Conservation (phyloP, 2,113 vertebrate genomes). For the Stegostoma tigrinum region DNA sequence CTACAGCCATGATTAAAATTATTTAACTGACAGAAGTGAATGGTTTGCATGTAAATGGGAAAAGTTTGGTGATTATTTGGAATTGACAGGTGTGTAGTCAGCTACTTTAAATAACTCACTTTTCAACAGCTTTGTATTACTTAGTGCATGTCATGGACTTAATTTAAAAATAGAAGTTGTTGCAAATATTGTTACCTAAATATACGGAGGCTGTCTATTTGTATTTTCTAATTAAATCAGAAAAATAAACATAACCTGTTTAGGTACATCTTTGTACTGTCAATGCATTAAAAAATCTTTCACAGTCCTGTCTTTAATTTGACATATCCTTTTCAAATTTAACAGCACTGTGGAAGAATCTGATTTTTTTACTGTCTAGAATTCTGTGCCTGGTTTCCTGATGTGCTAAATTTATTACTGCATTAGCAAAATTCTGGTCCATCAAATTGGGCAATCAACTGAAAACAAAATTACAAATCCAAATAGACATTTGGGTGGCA, state of each 20-base stretch:
- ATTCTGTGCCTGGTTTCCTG: neutral
- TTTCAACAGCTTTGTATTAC: neutral
- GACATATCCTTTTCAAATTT: neutral
- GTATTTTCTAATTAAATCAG: neutral
- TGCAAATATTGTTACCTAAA: neutral
- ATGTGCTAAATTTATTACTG: neutral
- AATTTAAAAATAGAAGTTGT: neutral
- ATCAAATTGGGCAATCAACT: neutral
- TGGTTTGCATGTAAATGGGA: neutral
- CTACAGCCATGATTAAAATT: too few relatives aligned
- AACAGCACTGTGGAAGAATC: neutral
- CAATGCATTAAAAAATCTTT: neutral
- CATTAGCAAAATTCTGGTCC: neutral
- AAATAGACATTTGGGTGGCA: neutral
- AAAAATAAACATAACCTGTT: neutral
- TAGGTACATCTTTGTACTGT: neutral
- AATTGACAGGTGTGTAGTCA: neutral
- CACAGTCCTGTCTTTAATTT: neutral
- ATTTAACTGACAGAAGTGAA: neutral
- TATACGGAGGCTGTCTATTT: neutral
- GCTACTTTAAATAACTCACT: neutral
- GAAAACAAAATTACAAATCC: neutral
- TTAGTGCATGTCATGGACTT: neutral
- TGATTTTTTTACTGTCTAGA: neutral
- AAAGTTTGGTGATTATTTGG: neutral